Evolutionary conservation across 1,140 invertebrate genomes (phyloP).

Genomic region (Hestina assimilis): DNA sequence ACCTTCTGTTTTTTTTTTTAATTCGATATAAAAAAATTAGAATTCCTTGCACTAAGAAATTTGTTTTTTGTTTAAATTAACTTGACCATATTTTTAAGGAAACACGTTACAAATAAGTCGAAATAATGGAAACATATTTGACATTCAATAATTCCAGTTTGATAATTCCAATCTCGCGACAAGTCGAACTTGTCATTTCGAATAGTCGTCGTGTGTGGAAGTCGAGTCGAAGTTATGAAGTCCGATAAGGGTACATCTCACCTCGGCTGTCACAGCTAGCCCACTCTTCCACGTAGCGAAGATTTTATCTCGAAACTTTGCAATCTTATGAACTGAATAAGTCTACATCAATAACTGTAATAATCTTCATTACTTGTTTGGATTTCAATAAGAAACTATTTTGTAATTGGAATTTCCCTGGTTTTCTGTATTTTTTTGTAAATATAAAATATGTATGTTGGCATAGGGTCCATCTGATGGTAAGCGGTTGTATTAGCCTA

Average conservation of each 20-base stretch:
- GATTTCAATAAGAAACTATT: constrained; percentile 8
- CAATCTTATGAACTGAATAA: constrained; percentile 38
- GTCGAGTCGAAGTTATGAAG: constrained; percentile 34
- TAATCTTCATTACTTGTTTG: constrained; percentile 23
- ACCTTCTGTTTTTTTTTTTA: too few relatives aligned
- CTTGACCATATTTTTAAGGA: too few relatives aligned
- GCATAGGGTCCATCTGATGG: too few relatives aligned
- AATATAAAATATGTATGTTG: too few relatives aligned
- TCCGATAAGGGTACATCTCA: constrained; percentile 33
- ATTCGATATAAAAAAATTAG: too few relatives aligned
- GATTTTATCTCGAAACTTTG: constrained; percentile 51
- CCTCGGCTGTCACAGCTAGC: constrained; percentile 43
- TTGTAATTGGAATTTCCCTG: too few relatives aligned
- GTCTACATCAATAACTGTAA: constrained; percentile 22
- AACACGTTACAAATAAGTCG: too few relatives aligned
- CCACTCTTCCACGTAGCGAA: constrained; percentile 36
- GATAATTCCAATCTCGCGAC: constrained; percentile 25
- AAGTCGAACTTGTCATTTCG: constrained; percentile 34
- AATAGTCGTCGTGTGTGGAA: constrained; percentile 23
- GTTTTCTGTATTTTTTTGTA: too few relatives aligned
- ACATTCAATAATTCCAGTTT: constrained; percentile 21
- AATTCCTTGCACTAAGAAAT: too few relatives aligned
- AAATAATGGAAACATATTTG: background rate
- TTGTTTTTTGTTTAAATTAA: too few relatives aligned
- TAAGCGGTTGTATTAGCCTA: too few relatives aligned